These are phyloP conservation scores for Kradibia gibbosae DNA, from an alignment of 1,140 invertebrate genomes.

Conservation along the genomic window DNA sequence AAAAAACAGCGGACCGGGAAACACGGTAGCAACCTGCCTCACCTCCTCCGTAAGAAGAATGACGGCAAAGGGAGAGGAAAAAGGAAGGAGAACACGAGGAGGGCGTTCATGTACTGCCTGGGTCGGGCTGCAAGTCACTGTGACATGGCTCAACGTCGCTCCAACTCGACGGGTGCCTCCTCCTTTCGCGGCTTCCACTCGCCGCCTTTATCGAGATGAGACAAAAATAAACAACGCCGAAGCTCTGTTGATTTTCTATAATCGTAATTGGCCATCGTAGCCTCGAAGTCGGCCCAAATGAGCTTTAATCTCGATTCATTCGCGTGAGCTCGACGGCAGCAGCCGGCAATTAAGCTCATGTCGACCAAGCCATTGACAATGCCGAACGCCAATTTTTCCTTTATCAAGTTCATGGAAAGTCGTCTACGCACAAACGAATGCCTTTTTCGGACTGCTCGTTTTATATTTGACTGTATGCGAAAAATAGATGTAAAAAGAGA, in stretches of 20 bases:
- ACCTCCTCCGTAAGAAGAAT: not conserved
- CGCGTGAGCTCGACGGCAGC: not conserved
- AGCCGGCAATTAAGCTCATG: conserved; percentile 10
- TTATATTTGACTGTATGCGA: not conserved
- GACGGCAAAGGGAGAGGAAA: not conserved
- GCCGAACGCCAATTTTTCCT: not conserved
- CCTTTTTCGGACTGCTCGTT: not conserved
- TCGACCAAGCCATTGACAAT: not conserved
- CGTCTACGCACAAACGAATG: too few species aligned
- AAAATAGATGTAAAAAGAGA: too few species aligned
- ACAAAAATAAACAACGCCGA: conserved; percentile 22
- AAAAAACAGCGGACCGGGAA: conserved; percentile 1
- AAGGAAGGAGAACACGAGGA: not conserved
- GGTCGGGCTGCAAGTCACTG: conserved; percentile 38
- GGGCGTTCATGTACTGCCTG: not conserved
- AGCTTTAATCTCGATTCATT: conserved; percentile 34
- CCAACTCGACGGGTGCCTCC: not conserved
- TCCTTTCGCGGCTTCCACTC: conserved; percentile 11
- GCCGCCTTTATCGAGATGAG: not conserved
- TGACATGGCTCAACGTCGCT: conserved; percentile 17
- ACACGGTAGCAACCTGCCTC: not conserved
- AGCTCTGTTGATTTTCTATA: conserved; percentile 19
- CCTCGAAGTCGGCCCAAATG: not conserved
- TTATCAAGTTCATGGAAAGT: not conserved
- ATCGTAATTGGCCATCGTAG: conserved; percentile 40